Evolutionary conservation across 2,888 invertebrate genomes (phyloP).

Genomic region (Thymelicus acteon): DNA sequence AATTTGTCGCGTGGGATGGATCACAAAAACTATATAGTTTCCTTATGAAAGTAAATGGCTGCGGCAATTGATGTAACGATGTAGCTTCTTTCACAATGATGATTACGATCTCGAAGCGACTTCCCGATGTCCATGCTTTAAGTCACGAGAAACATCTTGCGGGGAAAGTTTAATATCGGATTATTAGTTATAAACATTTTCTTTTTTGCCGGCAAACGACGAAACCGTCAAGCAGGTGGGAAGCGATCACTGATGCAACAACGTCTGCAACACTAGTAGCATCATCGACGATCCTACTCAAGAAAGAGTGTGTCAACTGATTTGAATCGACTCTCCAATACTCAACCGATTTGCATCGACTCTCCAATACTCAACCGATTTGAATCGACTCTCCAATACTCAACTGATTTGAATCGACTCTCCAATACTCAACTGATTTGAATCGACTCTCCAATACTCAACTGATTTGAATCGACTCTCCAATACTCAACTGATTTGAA

Average conservation of each 20-base stretch:
- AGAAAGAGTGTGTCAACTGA: no score
- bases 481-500: no score
- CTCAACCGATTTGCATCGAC: no score
- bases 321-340: no score
- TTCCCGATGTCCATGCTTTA: slow-evolving; percentile 22
- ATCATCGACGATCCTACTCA: no score
- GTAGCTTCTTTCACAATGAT: slow-evolving; percentile 27
- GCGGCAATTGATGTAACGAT: slow-evolving; percentile 16
- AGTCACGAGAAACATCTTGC: slow-evolving; percentile 25
- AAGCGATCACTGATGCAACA: neutral
- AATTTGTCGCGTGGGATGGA: neutral
- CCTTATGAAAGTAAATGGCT: slow-evolving; percentile 28
- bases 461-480: no score
- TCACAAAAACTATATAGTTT: slow-evolving; percentile 4
- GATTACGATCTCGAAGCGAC: slow-evolving; percentile 21
- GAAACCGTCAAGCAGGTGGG: neutral
- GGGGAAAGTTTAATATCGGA: slow-evolving; percentile 15
- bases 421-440: no score
- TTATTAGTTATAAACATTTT: no score
- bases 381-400: no score
- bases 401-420: no score
- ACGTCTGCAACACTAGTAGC: neutral
- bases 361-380: no score
- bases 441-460: no score
- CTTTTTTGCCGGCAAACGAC: neutral